Evolutionary conservation across 1,140 invertebrate species (phyloP), one percentile per base, ranked within the genome.

Genomic region (Leptinotarsa undecemlineata): DNA sequence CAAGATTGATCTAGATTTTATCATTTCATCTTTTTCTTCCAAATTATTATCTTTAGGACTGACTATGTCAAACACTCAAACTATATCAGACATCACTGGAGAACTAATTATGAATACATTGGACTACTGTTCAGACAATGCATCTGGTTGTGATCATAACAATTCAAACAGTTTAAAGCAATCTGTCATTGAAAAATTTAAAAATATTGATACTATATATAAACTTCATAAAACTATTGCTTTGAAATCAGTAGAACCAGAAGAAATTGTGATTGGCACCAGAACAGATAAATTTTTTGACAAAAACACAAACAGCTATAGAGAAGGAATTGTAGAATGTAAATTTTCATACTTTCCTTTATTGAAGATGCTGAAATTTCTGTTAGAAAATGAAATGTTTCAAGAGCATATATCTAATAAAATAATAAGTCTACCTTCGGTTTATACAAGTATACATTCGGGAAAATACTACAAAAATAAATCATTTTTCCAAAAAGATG

Each of bases 261-360:
- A 26, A 26, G 26, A 26, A 26, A 26, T 26, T 26, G 26, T 26
- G 26, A 26, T 26, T 26, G 26, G 26, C 26, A 26, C 26, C 26
- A 26, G 26, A 26, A 26, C 26, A 26, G 26, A 26, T 66, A 20
- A 73, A n/a, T 19, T 73, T 11, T 73, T 67, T 21, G 17, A 72
- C 60, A 66, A 26, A 67, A n/a, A n/a, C 15, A 19, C 26, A 5
- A 66, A 66, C 11, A 51, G 42, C 14, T 72, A 72, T 62, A 63
- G 57, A 57, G 68, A 75, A 48, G 67, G 72, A 72, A 72, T 72
- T 26, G 33, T 74, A 17, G 17, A 68, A 19, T 23, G 42, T 63
- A 72, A 60, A 20, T 75, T 72, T 72, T 20, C 66, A 68, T 75
- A 75, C 33, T 61, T 75, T 20, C 70, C 74, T 21, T 48, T 75